phyloP scores from a whole-genome alignment of 2,113 vertebrate genomes.

The Aplodontia rufa region DNA sequence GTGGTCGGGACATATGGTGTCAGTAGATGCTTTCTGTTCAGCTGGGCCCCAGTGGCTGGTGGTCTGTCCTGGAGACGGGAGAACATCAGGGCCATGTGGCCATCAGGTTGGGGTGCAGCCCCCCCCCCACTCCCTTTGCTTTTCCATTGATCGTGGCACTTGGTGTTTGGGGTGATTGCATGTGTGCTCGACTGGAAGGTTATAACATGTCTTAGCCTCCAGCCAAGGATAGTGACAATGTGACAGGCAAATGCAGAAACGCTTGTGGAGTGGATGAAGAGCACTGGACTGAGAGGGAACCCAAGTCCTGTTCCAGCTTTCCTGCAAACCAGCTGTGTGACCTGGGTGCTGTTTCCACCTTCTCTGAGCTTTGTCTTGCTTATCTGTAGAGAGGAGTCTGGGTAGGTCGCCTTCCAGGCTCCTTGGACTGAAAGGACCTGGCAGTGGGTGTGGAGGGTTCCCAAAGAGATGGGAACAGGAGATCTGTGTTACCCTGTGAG shows the following conservation, averaged over 20 bases:
- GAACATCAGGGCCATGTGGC: rapidly evolving
- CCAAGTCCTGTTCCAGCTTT: background rate
- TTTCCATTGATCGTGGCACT: background rate
- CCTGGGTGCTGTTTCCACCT: too few relatives aligned
- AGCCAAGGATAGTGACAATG: background rate
- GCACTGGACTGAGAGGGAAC: rapidly evolving
- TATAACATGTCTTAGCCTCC: background rate
- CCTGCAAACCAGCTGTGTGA: background rate
- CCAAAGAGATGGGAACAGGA: background rate
- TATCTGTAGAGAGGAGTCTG: background rate
- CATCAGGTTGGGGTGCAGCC: background rate
- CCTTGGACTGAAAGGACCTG: background rate
- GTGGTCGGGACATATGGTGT: background rate
- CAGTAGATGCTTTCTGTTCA: background rate
- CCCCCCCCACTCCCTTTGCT: background rate
- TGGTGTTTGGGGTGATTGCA: background rate
- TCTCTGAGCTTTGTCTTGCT: background rate
- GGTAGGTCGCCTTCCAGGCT: background rate
- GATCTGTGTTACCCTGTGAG: background rate
- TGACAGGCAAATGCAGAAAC: background rate
- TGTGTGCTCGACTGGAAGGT: background rate
- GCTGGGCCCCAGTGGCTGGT: too few relatives aligned
- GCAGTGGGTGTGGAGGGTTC: too few relatives aligned
- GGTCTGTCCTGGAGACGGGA: background rate
- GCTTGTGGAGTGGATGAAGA: background rate